phyloP scores from a whole-genome alignment of 2,888 invertebrate species.

The Herminia tarsipennalis region DNA sequence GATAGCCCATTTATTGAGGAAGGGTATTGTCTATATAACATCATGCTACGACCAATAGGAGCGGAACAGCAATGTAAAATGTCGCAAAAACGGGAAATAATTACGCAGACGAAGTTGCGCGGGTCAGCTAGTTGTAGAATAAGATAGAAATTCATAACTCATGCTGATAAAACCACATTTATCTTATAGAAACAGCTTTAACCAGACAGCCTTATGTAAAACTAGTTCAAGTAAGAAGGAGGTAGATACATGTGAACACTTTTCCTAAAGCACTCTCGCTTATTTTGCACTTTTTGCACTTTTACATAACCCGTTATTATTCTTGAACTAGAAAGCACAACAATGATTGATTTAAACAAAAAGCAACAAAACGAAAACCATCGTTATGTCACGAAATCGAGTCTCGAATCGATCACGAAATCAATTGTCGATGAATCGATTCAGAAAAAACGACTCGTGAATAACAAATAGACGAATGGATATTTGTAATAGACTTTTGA shows the following conservation, averaged over 20 bases:
- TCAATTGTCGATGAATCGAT: slow-evolving; percentile 28
- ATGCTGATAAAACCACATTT: slow-evolving; percentile 7
- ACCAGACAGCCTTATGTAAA: slow-evolving; percentile 21
- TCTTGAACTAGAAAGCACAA: slow-evolving; percentile 52
- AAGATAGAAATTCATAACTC: too few species aligned
- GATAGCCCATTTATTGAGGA: too few species aligned
- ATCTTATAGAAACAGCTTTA: slow-evolving; percentile 7
- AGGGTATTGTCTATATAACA: too few species aligned
- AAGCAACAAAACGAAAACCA: slow-evolving; percentile 47
- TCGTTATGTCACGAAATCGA: slow-evolving; percentile 51
- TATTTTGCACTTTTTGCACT: slow-evolving; percentile 26
- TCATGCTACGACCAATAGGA: too few species aligned
- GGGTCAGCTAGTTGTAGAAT: too few species aligned
- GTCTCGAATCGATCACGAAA: slow-evolving; percentile 43
- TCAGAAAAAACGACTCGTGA: slow-evolving; percentile 17
- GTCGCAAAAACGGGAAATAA: too few species aligned
- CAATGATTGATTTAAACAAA: slow-evolving; percentile 32
- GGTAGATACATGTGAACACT: slow-evolving; percentile 18
- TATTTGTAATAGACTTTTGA: slow-evolving; percentile 17
- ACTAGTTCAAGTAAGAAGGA: slow-evolving; percentile 7
- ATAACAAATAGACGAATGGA: slow-evolving; percentile 28
- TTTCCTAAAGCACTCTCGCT: slow-evolving; percentile 25
- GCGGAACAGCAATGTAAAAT: too few species aligned
- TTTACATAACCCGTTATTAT: slow-evolving; percentile 46
- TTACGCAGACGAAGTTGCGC: too few species aligned